phyloP scores from a whole-genome alignment of 2,888 invertebrate genomes.

The Cylindroiulus punctatus region DNA sequence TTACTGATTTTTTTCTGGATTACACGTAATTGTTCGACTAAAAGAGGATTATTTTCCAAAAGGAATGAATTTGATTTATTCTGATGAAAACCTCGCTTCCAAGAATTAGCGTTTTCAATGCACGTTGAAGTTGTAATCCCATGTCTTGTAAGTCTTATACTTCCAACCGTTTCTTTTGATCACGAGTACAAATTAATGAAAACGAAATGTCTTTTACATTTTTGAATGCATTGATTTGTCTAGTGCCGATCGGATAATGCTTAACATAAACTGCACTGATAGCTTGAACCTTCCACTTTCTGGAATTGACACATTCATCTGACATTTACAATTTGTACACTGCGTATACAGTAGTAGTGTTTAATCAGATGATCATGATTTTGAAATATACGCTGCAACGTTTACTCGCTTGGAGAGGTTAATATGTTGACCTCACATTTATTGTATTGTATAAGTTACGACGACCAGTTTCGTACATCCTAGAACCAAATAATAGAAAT shows the following conservation, averaged over 20 bases:
- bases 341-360: neutral
- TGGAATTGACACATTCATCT: neutral
- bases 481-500: neutral
- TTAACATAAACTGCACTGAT: too few relatives aligned
- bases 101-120: neutral
- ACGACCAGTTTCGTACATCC: neutral
- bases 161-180: neutral
- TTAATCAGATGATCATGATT: neutral
- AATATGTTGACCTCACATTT: conserved; percentile 25
- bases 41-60: neutral
- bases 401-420: neutral
- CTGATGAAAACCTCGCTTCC: neutral
- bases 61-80: too few relatives aligned
- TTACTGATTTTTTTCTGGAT: neutral
- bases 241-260: too few relatives aligned
- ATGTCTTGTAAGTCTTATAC: neutral
- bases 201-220: too few relatives aligned
- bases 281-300: too few relatives aligned
- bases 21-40: neutral
- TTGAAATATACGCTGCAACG: neutral
- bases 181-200: neutral
- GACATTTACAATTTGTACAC: neutral
- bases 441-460: neutral
- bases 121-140: neutral
- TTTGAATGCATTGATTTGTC: too few relatives aligned